Evolutionary conservation across 2,888 invertebrate genomes (phyloP), one percentile per base, ranked within the genome.

Genomic region (Microchrysa polita): DNA sequence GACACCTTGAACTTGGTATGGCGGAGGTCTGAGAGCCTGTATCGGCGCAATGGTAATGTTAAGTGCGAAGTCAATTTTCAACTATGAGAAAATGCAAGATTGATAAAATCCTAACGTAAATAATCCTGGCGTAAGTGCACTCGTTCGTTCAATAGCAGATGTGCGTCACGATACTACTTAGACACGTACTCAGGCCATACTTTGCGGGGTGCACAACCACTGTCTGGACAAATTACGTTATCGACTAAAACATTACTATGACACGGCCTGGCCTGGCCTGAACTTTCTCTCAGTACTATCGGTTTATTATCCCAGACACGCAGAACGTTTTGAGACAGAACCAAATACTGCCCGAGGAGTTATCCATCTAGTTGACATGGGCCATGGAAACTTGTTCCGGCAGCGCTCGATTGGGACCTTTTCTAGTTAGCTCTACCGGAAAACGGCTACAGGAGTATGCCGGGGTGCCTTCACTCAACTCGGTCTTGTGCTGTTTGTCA

Each of bases 271-370:
- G n/a, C n/a, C n/a, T n/a, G n/a, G n/a, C n/a, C n/a, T n/a, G n/a
- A n/a, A n/a, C n/a, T n/a, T n/a, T n/a, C n/a, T n/a, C n/a, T n/a
- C n/a, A n/a, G 40, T 48, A 34, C 48, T 48, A 48, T 48, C 59
- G 59, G 27, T 67, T 67, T 52, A 52, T 67, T 44, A 67, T 67
- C 52, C 67, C 44, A 67, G 67, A 52, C 67, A 67, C 67, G 53
- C 67, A 67, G 67, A 65, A 27, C 34, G 27, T 52, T 52, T 23
- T 16, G 53, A 53, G 67, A 67, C 67, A 27, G 67, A 52, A 67
- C 61, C n/a, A 52, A 67, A 67, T 27, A 67, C 53, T 53, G 67
- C 67, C 67, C 12, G 67, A 67, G 67, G 53, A 67, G 42, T 53
- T 67, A 67, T 53, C 67, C 52, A 27, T 67, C 22, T 18, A 48